Conservation (phyloP, 2,888 invertebrate species). For the Hypolimnas misippus region DNA sequence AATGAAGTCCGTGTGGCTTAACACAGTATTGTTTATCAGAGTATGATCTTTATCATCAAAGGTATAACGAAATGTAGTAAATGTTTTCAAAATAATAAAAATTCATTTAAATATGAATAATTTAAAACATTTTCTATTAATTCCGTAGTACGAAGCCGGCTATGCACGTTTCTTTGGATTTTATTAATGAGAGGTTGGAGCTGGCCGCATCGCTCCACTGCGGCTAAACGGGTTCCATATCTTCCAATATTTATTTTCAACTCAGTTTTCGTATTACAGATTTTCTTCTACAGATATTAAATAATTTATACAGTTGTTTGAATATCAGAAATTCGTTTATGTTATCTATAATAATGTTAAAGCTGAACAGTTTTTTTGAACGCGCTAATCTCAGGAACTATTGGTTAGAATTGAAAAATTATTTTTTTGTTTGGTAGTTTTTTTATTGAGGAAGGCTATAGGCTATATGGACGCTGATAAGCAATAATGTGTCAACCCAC, state of each 20-base stretch:
- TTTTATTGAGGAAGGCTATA: too few species aligned
- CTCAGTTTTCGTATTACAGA: slow-evolving; percentile 17
- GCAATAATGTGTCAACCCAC: too few species aligned
- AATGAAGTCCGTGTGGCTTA: too few species aligned
- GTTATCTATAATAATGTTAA: background rate
- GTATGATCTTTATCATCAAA: too few species aligned
- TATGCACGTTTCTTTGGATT: slow-evolving; percentile 14
- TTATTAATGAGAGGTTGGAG: slow-evolving; percentile 25
- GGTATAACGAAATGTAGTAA: too few species aligned
- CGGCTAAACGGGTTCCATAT: slow-evolving; percentile 14
- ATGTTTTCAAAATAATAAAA: too few species aligned
- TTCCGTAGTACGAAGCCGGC: slow-evolving; percentile 9
- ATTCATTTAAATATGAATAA: background rate
- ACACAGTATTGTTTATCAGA: too few species aligned
- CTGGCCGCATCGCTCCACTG: slow-evolving; percentile 16
- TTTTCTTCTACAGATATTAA: slow-evolving; percentile 7
- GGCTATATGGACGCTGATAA: too few species aligned
- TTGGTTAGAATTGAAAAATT: too few species aligned
- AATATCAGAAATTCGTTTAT: background rate
- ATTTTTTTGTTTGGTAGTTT: too few species aligned
- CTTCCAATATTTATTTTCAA: slow-evolving; percentile 21
- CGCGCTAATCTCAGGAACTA: too few species aligned
- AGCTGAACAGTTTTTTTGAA: too few species aligned
- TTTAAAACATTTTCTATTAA: slow-evolving; percentile 11
- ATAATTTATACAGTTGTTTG: background rate